These are phyloP conservation scores for Progne subis DNA, from an alignment of 2,113 vertebrate genomes.

Conservation along the genomic window DNA sequence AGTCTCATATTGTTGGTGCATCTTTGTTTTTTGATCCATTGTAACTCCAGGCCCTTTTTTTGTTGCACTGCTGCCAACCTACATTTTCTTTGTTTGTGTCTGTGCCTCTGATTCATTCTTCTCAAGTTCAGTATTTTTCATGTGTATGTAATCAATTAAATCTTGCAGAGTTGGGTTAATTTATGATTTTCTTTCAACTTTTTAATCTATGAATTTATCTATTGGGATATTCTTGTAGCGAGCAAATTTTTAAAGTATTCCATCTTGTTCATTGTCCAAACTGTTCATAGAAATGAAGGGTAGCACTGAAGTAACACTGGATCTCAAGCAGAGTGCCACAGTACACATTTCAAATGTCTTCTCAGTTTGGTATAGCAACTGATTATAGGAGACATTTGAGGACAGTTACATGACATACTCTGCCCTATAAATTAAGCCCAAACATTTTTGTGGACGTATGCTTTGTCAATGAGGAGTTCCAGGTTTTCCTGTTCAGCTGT, in stretches of 20 bases:
- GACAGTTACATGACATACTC: background rate
- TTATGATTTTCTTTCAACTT: background rate
- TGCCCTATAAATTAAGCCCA: background rate
- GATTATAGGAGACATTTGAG: background rate
- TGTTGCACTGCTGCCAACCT: background rate
- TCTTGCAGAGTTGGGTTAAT: background rate
- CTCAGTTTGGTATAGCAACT: background rate
- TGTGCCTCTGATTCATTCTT: background rate
- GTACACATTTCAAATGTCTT: background rate
- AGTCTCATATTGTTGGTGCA: background rate
- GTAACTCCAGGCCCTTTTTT: background rate
- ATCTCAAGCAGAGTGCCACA: background rate
- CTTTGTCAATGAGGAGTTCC: background rate
- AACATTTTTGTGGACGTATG: background rate
- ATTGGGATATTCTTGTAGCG: background rate
- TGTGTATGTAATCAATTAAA: background rate
- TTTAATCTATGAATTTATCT: background rate
- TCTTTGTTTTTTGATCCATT: slow-evolving; percentile 11
- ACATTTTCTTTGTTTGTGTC: background rate
- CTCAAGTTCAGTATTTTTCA: background rate
- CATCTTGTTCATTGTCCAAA: background rate
- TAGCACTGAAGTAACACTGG: background rate
- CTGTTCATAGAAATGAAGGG: background rate
- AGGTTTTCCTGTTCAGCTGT: background rate
- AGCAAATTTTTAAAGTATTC: background rate